These are phyloP conservation scores for Drosophila elegans DNA, from an alignment of 1,140 invertebrate genomes.

Conservation along the genomic window DNA sequence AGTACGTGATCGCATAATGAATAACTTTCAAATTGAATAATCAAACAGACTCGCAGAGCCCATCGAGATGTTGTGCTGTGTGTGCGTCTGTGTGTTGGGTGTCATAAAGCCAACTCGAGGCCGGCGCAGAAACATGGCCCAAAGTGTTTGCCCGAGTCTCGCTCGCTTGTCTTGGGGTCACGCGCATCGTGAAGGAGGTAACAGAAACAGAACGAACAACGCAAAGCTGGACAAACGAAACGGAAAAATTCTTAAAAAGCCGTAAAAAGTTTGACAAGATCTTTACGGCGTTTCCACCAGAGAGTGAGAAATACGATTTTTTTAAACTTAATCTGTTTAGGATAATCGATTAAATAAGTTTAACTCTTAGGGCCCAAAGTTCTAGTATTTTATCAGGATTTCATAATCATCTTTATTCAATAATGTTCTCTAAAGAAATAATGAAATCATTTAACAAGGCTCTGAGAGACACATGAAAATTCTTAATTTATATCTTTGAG, in stretches of 20 bases:
- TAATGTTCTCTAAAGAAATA: too few relatives aligned
- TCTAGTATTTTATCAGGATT: not conserved
- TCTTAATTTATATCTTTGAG: too few relatives aligned
- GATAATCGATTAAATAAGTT: not conserved
- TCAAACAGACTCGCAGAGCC: constrained; percentile 64
- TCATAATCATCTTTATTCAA: too few relatives aligned
- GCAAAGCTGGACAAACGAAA: constrained; percentile 16
- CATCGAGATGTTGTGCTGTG: constrained; percentile 35
- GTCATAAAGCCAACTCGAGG: constrained; percentile 76
- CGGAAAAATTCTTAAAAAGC: constrained; percentile 33
- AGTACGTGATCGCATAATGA: constrained; percentile 83
- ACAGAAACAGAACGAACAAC: constrained; percentile 37
- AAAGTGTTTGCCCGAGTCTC: constrained; percentile 45
- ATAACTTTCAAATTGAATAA: constrained; percentile 83
- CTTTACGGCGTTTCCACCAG: constrained; percentile 12
- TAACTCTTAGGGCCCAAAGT: too few relatives aligned
- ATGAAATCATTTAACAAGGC: too few relatives aligned
- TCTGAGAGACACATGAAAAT: too few relatives aligned
- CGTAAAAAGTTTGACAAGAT: constrained; percentile 18
- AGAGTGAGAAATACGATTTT: not conserved
- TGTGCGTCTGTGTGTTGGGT: constrained; percentile 43
- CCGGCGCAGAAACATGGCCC: constrained; percentile 64
- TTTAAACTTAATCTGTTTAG: not conserved
- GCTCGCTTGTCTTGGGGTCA: constrained; percentile 57
- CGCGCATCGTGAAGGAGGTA: constrained; percentile 61